Evolutionary conservation across 2,888 invertebrate species (phyloP).

Genomic region (Anarsia innoxiella): DNA sequence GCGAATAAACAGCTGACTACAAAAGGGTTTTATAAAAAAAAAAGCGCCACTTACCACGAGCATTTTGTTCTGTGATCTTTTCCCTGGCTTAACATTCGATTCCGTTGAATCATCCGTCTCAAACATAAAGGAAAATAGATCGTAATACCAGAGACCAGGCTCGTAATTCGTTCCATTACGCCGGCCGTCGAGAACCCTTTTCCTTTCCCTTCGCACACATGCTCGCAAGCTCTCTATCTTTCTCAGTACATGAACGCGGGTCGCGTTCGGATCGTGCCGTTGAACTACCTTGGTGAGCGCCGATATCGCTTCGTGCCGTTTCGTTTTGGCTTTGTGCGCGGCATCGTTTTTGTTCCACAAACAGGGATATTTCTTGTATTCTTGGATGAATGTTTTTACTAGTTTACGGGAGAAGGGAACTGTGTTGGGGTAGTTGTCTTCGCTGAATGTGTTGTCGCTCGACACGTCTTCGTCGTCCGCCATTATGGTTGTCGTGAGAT

Average conservation of each 20-base stretch:
- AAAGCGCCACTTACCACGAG: slow-evolving; percentile 7
- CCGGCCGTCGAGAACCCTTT: slow-evolving; percentile 43
- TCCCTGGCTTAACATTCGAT: too few relatives aligned
- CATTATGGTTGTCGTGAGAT: too few relatives aligned
- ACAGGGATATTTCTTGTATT: slow-evolving; percentile 48
- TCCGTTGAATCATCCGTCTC: too few relatives aligned
- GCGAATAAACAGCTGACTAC: too few relatives aligned
- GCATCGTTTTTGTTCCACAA: slow-evolving; percentile 47
- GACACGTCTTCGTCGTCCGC: slow-evolving; percentile 20
- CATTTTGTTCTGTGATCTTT: too few relatives aligned
- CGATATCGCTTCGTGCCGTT: slow-evolving; percentile 47
- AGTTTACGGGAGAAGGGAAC: slow-evolving; percentile 53
- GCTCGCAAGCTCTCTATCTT: slow-evolving; percentile 64
- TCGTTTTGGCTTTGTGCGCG: slow-evolving; percentile 46
- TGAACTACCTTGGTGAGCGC: slow-evolving; percentile 51
- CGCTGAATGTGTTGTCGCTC: not conserved
- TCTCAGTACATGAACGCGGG: slow-evolving; percentile 53
- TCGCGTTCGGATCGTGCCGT: slow-evolving; percentile 49
- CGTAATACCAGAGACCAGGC: slow-evolving; percentile 58
- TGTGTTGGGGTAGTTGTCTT: too few relatives aligned
- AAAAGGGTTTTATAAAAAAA: too few relatives aligned
- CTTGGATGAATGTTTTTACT: slow-evolving; percentile 42
- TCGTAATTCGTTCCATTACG: slow-evolving; percentile 32
- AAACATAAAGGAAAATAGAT: slow-evolving; percentile 47
- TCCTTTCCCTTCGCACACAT: slow-evolving; percentile 54